Base-by-base conservation (phyloP, 2,113 vertebrate species). In the Paramisgurnus dabryanus region DNA sequence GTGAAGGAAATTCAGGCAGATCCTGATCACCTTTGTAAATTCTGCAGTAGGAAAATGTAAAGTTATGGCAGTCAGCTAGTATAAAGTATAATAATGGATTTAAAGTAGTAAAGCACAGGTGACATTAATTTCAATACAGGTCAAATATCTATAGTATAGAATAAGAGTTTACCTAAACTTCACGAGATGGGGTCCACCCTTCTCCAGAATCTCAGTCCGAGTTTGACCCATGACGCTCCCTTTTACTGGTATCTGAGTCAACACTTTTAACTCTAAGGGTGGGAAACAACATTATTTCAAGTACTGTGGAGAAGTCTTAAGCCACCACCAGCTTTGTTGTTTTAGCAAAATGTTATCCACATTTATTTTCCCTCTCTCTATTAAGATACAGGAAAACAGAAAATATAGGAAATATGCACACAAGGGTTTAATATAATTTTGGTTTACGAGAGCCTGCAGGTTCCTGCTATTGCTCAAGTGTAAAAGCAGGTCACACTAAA, bases 1-100 rank as follows among this genome's bases (percentile, higher is more conserved):
- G 49, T 55, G 91, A 79, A 13, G 91, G 89, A 85, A 90, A 93
- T 68, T 78, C 40, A 60, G 89, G 87, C 78, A 88, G 78, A 77
- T 90, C 86, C 7, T 40, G 17, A 79, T 89, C 85, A 2, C 78
- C 87, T 12, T 45, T 74, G 63, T 85, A 87, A 79, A 91, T 82
- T 68, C 94, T 96, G 87, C 81, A 83, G 83, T 82, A 39, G 80
- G 81, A 12, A 61, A 88, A 18, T 18, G 11, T 40, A 61, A 76
- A 67, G 13, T 39, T 41, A 34, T 0, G 15, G 13, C 13, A 57
- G 6, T 6, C 13, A 17, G 53, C 15, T 17, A 57, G 6, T 15
- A 12, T 55, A 55, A 15, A 13, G 13, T 15, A 13, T 55, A 5
- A 55, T 15, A 4, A 55, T 17, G 53, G 12, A 55, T 15, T 10